Evolutionary conservation across 2,113 vertebrate species (phyloP).

Genomic region (Hipposideros armiger): DNA sequence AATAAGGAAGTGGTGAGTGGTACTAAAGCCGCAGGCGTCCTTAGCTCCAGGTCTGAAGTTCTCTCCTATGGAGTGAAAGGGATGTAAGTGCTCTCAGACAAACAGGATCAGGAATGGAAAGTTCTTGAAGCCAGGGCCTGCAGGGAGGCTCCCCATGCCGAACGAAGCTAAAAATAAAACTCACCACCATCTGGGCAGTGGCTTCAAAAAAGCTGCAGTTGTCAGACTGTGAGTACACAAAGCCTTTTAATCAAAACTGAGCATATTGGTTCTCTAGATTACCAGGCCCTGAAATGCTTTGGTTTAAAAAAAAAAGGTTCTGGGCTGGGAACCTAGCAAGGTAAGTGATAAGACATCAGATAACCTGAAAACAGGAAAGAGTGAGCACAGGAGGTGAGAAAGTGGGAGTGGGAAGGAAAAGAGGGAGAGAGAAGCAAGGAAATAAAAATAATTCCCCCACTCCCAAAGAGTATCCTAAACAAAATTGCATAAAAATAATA

Average conservation of each 20-base stretch:
- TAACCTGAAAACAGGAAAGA: not conserved
- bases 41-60: not conserved
- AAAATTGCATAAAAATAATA: not conserved
- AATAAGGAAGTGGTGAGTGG: not conserved
- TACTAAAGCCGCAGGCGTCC: not conserved
- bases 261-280: not conserved
- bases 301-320: not conserved
- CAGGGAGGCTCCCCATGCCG: not conserved
- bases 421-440: not conserved
- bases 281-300: not conserved
- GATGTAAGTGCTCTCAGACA: not conserved
- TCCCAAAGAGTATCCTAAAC: not conserved
- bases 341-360: not conserved
- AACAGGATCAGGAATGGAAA: not conserved
- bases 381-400: not conserved
- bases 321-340: too few relatives aligned
- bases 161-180: conserved; percentile 31
- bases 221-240: not conserved
- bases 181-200: not conserved
- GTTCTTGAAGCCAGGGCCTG: not conserved
- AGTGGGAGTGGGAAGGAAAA: not conserved
- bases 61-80: not conserved
- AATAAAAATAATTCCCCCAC: not conserved
- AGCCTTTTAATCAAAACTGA: not conserved
- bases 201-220: not conserved